Percentiles rank a stretch among this genome's conserved stretches.
Conservation (phyloP, 2,797 vertebrate species). For the Sternotherus odoratus region DNA sequence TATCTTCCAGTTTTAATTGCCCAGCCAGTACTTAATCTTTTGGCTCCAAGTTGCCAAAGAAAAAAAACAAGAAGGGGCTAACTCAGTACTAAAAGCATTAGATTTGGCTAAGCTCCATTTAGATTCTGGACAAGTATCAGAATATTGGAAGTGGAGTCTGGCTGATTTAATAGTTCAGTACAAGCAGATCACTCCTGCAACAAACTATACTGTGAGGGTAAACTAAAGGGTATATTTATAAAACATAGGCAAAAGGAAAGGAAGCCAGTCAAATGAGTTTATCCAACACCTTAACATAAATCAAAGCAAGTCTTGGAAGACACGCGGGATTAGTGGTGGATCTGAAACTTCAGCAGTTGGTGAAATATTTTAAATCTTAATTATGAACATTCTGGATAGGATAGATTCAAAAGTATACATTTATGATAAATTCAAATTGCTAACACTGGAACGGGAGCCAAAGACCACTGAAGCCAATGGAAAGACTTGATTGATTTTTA, state of each 20-base stretch:
- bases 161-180: conserved; percentile 33
- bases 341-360: background rate
- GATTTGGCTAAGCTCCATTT: conserved; percentile 15
- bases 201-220: conserved; percentile 23
- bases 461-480: background rate
- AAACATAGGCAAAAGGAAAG: background rate
- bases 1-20: background rate
- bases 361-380: background rate
- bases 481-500: background rate
- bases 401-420: accelerated
- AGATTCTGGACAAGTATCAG: background rate
- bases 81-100: background rate
- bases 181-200: conserved; percentile 20
- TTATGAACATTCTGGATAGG: background rate
- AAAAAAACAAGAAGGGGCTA: background rate
- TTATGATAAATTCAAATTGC: background rate
- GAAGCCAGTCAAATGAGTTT: conserved; percentile 1
- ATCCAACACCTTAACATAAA: background rate
- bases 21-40: background rate
- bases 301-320: background rate
- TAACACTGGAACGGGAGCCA: background rate
- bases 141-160: background rate
- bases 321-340: background rate
- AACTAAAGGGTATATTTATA: conserved; percentile 4
- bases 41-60: background rate